Conservation (phyloP, 2,113 vertebrate species). For the Peromyscus californicus region DNA sequence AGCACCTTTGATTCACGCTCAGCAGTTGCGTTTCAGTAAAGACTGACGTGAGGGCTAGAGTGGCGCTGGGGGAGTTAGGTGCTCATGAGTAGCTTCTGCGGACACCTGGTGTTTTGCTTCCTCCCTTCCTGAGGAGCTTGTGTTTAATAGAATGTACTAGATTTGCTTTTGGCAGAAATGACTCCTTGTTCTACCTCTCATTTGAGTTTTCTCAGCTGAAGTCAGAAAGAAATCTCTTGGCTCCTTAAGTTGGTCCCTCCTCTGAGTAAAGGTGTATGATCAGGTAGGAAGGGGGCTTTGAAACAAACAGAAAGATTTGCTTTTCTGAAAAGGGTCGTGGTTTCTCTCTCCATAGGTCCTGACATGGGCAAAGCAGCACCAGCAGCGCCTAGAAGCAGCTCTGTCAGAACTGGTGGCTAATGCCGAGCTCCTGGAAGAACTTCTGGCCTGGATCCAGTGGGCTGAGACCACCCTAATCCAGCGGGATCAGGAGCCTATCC, state of each 20-base stretch:
- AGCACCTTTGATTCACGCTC: neutral
- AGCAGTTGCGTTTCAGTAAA: neutral
- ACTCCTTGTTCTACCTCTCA: neutral
- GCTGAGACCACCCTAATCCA: conserved; percentile 97
- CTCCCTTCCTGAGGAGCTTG: neutral
- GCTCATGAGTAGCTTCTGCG: neutral
- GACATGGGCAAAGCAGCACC: conserved; percentile 98
- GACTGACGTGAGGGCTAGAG: neutral
- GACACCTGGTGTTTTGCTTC: neutral
- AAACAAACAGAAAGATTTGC: neutral
- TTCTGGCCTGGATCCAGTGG: conserved; percentile 97
- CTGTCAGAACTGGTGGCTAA: conserved; percentile 96
- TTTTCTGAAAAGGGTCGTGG: neutral
- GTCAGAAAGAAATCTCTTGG: neutral
- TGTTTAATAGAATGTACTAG: neutral
- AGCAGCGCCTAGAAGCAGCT: conserved; percentile 95
- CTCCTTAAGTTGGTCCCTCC: neutral
- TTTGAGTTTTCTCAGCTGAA: neutral
- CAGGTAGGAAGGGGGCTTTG: neutral
- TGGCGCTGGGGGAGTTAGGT: neutral
- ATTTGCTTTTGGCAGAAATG: neutral
- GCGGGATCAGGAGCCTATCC: conserved; percentile 94
- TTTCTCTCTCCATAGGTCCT: conserved; percentile 89
- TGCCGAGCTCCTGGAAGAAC: conserved; percentile 95
- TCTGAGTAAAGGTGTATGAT: neutral